phyloP scores from a whole-genome alignment of 2,888 invertebrate species.

The Lomographa bimaculata region DNA sequence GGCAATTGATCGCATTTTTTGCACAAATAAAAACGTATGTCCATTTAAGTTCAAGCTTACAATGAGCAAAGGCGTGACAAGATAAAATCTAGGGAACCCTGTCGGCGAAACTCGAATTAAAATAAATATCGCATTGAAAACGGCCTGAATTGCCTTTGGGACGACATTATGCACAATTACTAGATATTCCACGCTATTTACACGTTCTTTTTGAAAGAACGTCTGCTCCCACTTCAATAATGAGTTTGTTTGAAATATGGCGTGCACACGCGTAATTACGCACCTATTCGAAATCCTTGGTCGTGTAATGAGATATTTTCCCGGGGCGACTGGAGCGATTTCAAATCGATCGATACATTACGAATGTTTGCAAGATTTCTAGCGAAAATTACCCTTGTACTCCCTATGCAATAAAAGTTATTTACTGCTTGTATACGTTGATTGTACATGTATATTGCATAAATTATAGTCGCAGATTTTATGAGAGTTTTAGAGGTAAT shows the following conservation, averaged over 20 bases:
- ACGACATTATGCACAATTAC: slow-evolving; percentile 74
- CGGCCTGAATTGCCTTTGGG: slow-evolving; percentile 71
- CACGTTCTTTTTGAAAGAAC: slow-evolving; percentile 48
- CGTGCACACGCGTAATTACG: slow-evolving; percentile 59
- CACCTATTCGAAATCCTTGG: slow-evolving; percentile 57
- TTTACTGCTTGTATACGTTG: slow-evolving; percentile 47
- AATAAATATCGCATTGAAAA: slow-evolving; percentile 75
- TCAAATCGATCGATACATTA: slow-evolving; percentile 53
- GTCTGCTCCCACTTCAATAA: slow-evolving; percentile 47
- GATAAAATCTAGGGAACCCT: slow-evolving; percentile 72
- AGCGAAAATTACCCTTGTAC: slow-evolving; percentile 53
- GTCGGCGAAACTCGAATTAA: slow-evolving; percentile 68
- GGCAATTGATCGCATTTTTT: slow-evolving; percentile 57
- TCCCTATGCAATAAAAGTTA: slow-evolving; percentile 51
- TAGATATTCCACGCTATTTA: slow-evolving; percentile 57
- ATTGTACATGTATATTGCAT: slow-evolving; percentile 46
- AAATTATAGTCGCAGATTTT: slow-evolving; percentile 49
- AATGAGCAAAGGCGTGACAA: slow-evolving; percentile 75
- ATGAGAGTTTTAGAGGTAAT: no score
- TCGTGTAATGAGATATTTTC: slow-evolving; percentile 61
- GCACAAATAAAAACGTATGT: slow-evolving; percentile 52
- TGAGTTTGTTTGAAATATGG: slow-evolving; percentile 64
- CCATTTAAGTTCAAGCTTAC: slow-evolving; percentile 61
- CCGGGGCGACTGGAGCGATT: slow-evolving; percentile 55
- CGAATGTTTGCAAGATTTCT: slow-evolving; percentile 46